Conservation (phyloP, 2,888 invertebrate genomes). For the Rutpela maculata region DNA sequence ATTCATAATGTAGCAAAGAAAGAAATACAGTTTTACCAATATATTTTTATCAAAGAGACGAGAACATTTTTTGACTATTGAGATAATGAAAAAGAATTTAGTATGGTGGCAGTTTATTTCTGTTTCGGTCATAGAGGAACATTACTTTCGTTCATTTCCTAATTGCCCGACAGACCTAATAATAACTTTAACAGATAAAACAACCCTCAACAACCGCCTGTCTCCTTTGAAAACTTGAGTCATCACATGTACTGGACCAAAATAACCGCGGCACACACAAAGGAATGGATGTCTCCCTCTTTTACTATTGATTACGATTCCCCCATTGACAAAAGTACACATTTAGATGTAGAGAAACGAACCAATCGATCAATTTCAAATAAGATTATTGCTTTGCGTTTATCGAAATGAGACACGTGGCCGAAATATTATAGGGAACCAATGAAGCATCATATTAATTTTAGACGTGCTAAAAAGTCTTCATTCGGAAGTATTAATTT, state of each 20-base stretch:
- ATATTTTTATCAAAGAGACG: no score
- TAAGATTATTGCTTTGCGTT: conserved; percentile 23
- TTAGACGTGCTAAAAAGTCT: not conserved
- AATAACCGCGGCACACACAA: conserved; percentile 24
- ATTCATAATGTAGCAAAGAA: no score
- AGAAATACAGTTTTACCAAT: no score
- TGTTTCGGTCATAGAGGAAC: not conserved
- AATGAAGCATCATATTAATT: conserved; percentile 10
- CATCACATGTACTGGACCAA: conserved; percentile 26
- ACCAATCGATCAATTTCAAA: conserved; percentile 23
- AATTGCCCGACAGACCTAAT: conserved; percentile 18
- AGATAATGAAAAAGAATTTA: no score
- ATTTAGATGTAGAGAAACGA: conserved; percentile 16
- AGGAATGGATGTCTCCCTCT: conserved; percentile 13
- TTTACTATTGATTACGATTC: conserved; percentile 5
- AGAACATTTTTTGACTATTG: no score
- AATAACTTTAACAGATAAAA: conserved; percentile 27
- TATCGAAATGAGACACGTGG: conserved; percentile 25
- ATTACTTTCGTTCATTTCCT: not conserved
- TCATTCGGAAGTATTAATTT: not conserved
- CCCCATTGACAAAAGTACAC: conserved; percentile 11
- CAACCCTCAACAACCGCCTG: conserved; percentile 21
- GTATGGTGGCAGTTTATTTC: not conserved
- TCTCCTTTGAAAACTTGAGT: conserved; percentile 24
- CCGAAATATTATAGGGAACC: not conserved